Percentiles rank a stretch among this genome's conserved stretches.
These are phyloP conservation scores for Sicus ferrugineus DNA, from an alignment of 2,888 invertebrate species.

Conservation along the genomic window DNA sequence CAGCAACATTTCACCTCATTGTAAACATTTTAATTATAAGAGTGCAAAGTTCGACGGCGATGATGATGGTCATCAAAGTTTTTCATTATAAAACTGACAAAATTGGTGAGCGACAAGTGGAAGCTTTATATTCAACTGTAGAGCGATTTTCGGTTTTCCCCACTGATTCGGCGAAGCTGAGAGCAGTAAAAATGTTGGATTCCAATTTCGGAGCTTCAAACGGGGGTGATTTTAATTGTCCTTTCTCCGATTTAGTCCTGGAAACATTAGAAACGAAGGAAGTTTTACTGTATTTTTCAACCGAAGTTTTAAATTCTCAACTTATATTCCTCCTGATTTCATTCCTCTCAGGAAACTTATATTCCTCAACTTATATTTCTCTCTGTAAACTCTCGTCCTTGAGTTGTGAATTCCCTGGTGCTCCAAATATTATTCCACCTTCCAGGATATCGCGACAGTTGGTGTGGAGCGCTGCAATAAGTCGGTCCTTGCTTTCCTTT, in stretches of 20 bases:
- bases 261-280: too few relatives aligned
- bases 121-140: too few relatives aligned
- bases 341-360: neutral
- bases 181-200: too few relatives aligned
- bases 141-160: too few relatives aligned
- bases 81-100: constrained; percentile 20
- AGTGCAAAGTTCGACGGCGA: neutral
- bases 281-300: neutral
- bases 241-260: too few relatives aligned
- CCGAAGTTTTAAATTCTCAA: neutral
- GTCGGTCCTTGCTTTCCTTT: constrained; percentile 18
- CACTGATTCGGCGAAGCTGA: too few relatives aligned
- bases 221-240: too few relatives aligned
- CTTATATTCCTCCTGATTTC: neutral
- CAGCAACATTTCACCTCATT: constrained; percentile 26
- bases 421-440: too few relatives aligned
- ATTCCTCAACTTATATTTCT: neutral
- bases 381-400: neutral
- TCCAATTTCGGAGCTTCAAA: too few relatives aligned
- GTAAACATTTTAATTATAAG: constrained; percentile 30
- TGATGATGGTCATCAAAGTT: constrained; percentile 17
- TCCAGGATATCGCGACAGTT: too few relatives aligned
- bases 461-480: constrained; percentile 25
- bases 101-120: too few relatives aligned
- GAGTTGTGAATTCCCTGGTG: neutral